Evolutionary conservation across 2,797 vertebrate species (phyloP).

Genomic region (Acridotheres tristis): DNA sequence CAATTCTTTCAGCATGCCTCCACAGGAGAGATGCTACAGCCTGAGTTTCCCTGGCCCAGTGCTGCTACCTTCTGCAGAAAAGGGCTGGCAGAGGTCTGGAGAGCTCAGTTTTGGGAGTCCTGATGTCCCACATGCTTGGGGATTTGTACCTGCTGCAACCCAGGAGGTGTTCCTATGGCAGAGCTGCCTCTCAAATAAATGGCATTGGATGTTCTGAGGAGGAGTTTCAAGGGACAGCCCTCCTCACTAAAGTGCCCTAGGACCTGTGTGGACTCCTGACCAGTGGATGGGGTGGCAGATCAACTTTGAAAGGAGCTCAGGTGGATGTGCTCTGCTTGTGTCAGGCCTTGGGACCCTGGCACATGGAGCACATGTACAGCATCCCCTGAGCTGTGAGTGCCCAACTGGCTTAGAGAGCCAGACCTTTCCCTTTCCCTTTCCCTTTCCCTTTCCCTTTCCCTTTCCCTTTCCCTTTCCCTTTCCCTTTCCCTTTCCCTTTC

Average conservation of each 20-base stretch:
- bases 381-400: neutral
- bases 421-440: neutral
- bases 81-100: neutral
- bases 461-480: neutral
- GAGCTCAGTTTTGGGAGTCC: neutral
- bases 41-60: neutral
- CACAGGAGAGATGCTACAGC: neutral
- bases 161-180: neutral
- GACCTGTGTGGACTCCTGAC: neutral
- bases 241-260: neutral
- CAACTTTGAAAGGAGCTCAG: neutral
- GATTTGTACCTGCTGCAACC: fast-evolving
- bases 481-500: neutral
- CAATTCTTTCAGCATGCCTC: neutral
- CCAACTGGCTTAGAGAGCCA: neutral
- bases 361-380: fast-evolving
- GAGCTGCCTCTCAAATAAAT: neutral
- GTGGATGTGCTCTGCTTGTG: fast-evolving
- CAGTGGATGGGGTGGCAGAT: neutral
- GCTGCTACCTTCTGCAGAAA: neutral
- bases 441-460: neutral
- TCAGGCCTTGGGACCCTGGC: neutral
- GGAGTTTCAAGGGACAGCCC: neutral
- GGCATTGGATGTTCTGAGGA: neutral
- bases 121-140: neutral